Evolutionary conservation across 1,140 invertebrate genomes (phyloP).

Genomic region (Eulimnadia texana): DNA sequence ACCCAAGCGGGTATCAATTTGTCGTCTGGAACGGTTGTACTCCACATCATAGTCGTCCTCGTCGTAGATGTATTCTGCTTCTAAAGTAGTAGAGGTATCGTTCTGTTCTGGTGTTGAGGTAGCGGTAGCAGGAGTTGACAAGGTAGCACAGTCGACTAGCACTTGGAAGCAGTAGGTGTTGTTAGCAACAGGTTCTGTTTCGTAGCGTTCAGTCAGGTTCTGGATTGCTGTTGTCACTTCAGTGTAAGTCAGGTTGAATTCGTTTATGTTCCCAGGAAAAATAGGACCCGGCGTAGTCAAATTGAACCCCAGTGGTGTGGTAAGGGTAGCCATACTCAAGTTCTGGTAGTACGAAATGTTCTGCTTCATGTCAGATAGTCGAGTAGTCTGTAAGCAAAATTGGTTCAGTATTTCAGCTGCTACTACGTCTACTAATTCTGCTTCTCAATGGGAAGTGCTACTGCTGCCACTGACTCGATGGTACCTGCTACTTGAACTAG

Average conservation of each 20-base stretch:
- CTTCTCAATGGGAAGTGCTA: too few species aligned
- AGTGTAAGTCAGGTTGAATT: not conserved
- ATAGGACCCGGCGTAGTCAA: constrained; percentile 1
- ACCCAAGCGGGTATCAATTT: not conserved
- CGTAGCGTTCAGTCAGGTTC: not conserved
- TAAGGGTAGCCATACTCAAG: not conserved
- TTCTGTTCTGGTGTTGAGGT: not conserved
- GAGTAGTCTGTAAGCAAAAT: not conserved
- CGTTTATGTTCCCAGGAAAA: not conserved
- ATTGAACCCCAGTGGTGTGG: constrained; percentile 12
- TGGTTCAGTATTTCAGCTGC: not conserved
- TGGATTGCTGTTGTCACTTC: not conserved
- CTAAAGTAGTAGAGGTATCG: not conserved
- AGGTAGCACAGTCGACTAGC: constrained; percentile 11
- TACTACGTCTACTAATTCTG: too few species aligned
- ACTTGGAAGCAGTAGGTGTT: constrained; percentile 6
- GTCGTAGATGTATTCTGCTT: constrained; percentile 3
- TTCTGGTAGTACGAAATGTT: constrained; percentile 8
- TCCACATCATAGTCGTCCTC: not conserved
- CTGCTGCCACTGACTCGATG: too few species aligned
- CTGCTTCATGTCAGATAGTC: constrained; percentile 8
- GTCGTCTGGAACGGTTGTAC: not conserved
- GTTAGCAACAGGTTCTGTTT: not conserved
- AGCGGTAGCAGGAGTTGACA: not conserved
- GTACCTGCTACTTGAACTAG: too few species aligned